These are phyloP conservation scores for Centruroides sculpturatus DNA, from an alignment of 1,140 invertebrate species.

Conservation along the genomic window DNA sequence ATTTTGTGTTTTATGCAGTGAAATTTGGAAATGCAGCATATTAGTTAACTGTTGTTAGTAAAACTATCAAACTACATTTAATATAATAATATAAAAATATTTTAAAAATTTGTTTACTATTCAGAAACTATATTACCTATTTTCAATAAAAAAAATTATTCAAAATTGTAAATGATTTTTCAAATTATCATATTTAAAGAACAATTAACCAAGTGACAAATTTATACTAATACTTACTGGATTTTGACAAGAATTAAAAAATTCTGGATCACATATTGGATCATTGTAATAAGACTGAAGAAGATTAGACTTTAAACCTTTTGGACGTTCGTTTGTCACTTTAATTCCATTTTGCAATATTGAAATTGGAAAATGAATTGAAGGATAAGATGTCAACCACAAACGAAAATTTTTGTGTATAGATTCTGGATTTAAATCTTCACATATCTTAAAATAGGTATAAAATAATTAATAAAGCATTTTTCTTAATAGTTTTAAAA, in stretches of 20 bases:
- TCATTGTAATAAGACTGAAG: constrained; percentile 33
- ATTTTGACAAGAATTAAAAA: constrained; percentile 27
- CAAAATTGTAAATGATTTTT: background rate
- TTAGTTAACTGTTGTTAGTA: no score
- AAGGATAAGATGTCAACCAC: constrained; percentile 38
- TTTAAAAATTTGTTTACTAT: no score
- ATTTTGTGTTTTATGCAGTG: no score
- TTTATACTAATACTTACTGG: background rate
- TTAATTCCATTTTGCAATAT: constrained; percentile 38
- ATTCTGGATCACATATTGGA: constrained; percentile 34
- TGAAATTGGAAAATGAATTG: constrained; percentile 32
- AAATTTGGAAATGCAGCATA: no score
- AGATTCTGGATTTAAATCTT: constrained; percentile 16
- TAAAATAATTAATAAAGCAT: no score
- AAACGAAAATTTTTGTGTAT: constrained; percentile 31
- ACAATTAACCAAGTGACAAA: background rate
- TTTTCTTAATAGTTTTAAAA: no score
- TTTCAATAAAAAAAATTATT: no score
- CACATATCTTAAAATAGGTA: no score
- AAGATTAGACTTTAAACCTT: constrained; percentile 34
- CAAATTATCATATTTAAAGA: background rate
- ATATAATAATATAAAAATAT: no score
- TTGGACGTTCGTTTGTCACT: constrained; percentile 38
- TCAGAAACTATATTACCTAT: no score
- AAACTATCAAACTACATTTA: no score